Base-by-base conservation (phyloP, 2,113 vertebrate genomes). In the Ceuthmochares aereus region DNA sequence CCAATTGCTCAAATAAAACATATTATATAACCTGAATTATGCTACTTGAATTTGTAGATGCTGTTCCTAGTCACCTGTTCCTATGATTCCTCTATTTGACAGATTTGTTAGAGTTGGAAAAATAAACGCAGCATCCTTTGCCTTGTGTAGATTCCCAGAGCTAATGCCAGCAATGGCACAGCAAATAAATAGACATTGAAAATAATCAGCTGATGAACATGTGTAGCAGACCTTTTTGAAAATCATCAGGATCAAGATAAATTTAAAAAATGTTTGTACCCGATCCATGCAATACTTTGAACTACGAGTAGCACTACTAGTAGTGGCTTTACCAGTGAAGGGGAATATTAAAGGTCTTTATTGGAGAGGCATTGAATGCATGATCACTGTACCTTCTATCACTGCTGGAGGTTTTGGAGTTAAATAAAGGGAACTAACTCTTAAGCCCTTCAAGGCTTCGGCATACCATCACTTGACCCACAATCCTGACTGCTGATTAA, bases 381-480 rank as follows among this genome's bases (percentile, higher is more conserved):
- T 45, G 27, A 5, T 42, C 42, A 23, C 37, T 32, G 19, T 5
- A 10, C 12, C 18, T 85, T 88, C 40, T 32, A 40, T 16, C 70
- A n/a, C 26, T 40, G 8, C 30, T 56, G 55, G 23, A 90, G 27
- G 27, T 7, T 74, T 73, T 14, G 0, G 1, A 69, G 29, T 18
- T 42, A 25, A 77, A 37, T n/a, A 54, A 58, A 84, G 21, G 16
- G 14, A 42, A 55, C 9, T 45, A 51, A 79, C 62, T 52, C 1
- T 0, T n/a, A 58, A 78, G 25, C 22, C 37, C 34, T 90, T 42
- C 76, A 45, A 63, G 42, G 8, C 6, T 54, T 54, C 16, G 7
- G 43, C 80, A 68, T n/a, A 59, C 8, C 0, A 0, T 43, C 42
- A 34, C 0, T 2, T 67, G 30, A 51, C 12, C 14, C 42, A 67